Base-by-base conservation (phyloP, 2,888 invertebrate genomes). In the Drosophila anceps region DNA sequence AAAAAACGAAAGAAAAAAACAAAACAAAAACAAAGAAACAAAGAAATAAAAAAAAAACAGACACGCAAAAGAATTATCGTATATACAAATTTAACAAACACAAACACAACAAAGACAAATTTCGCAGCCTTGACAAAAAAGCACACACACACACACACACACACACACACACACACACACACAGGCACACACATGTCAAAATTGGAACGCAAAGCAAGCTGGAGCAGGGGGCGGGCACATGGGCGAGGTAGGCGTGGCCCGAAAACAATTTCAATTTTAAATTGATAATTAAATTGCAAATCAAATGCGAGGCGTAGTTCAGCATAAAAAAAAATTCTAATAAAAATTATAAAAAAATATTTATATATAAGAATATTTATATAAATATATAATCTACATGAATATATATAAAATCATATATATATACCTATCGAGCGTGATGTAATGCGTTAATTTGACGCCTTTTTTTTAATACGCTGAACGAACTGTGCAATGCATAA, bases 41-140 rank as follows among this genome's bases (percentile, higher is more conserved):
- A 18, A 50, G 24, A 24, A 24, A 24, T 24, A 24, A 48, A 46
- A 20, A 37, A 37, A 46, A 55, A 61, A 76, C 73, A 69, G 58
- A 78, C 76, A 77, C 76, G 81, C 67, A 76, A 55, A 71, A 73
- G 77, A 80, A 79, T 81, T 69, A 83, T 76, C 69, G 69, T 72
- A 73, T 79, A 84, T 68, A 76, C 67, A 59, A 84, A 86, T 76
- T 83, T 73, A 86, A 70, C 86, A 81, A 81, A 81, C 73, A 85
- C 54, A 73, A 59, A 65, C 55, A 69, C 27, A 50, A n/a, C 35
- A 65, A 78, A 43, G 50, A 50, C 31, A 50, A 50, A 66, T 44
- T 53, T 55, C 57, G 61, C 68, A 87, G 69, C 84, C 84, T 84
- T 84, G 84, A 67, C 82, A 77, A 79, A 77, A 73, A 66, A 35